These are phyloP conservation scores for Schrankia costaestrigalis DNA, from an alignment of 2,888 invertebrate genomes.

Conservation along the genomic window DNA sequence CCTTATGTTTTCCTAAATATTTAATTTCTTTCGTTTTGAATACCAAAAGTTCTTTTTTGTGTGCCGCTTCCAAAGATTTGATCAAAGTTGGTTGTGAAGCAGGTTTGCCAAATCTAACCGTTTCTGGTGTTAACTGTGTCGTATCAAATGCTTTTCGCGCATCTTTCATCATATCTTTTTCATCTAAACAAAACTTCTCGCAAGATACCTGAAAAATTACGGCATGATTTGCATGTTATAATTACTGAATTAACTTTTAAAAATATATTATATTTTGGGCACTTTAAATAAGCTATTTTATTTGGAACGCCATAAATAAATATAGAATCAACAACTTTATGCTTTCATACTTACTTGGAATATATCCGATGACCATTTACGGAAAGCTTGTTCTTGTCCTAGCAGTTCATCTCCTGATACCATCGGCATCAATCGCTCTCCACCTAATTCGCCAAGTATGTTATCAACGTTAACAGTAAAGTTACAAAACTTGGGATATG, in stretches of 20 bases:
- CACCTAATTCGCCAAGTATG: slow-evolving; percentile 92
- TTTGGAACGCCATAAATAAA: no score
- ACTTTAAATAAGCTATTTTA: no score
- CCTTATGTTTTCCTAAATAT: slow-evolving; percentile 80
- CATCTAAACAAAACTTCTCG: slow-evolving; percentile 95
- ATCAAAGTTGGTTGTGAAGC: slow-evolving; percentile 47
- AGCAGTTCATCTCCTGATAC: slow-evolving; percentile 96
- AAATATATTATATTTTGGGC: no score
- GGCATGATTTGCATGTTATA: no score
- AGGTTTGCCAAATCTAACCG: slow-evolving; percentile 85
- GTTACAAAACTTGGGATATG: slow-evolving; percentile 97
- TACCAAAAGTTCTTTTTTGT: slow-evolving; percentile 66
- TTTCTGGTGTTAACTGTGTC: slow-evolving; percentile 86
- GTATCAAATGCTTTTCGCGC: slow-evolving; percentile 88
- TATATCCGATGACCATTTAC: slow-evolving; percentile 92
- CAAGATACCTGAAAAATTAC: slow-evolving; percentile 86
- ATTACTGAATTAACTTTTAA: no score
- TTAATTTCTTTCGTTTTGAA: slow-evolving; percentile 78
- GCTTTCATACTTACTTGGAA: slow-evolving; percentile 84
- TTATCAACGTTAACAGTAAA: slow-evolving; percentile 96
- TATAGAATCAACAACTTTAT: no score
- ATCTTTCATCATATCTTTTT: slow-evolving; percentile 90
- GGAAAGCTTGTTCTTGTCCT: slow-evolving; percentile 96
- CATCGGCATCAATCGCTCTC: slow-evolving; percentile 90
- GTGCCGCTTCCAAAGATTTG: slow-evolving; percentile 52